These are phyloP conservation scores for Tichodroma muraria DNA, from an alignment of 2,113 vertebrate genomes.

Conservation along the genomic window DNA sequence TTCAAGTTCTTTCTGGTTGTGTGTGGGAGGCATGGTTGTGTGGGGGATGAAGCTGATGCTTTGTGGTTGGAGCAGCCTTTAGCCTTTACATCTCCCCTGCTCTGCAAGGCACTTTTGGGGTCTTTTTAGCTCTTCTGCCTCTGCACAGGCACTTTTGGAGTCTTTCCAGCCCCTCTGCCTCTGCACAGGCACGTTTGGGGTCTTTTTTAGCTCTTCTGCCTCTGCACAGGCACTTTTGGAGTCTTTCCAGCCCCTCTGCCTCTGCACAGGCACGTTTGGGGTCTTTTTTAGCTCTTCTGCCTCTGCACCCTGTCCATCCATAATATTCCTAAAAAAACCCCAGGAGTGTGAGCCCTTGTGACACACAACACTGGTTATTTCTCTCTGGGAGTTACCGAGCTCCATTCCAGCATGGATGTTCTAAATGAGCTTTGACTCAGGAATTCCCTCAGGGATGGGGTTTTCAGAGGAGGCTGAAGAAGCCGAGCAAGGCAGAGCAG, in stretches of 20 bases:
- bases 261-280: background rate
- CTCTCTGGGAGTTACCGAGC: background rate
- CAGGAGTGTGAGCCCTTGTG: background rate
- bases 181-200: background rate
- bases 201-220: accelerated
- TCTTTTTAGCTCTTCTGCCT: no score
- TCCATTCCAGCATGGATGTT: background rate
- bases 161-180: accelerated
- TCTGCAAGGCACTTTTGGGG: background rate
- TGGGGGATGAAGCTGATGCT: slow-evolving; percentile 43
- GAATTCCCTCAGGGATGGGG: background rate
- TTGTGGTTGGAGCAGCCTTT: slow-evolving; percentile 49
- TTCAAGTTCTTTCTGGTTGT: slow-evolving; percentile 68
- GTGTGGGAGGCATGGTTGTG: slow-evolving; percentile 60
- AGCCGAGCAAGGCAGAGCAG: background rate
- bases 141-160: no score
- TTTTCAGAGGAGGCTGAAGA: background rate
- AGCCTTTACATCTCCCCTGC: slow-evolving; percentile 1
- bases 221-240: background rate
- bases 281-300: no score
- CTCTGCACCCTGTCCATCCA: background rate
- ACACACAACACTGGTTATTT: background rate
- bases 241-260: accelerated
- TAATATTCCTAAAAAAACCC: background rate
- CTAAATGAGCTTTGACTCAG: background rate